A percentile compares a stretch with the other conserved stretches of the same genome.
Conservation (phyloP, 2,888 invertebrate genomes). For the Chorisops tibialis region DNA sequence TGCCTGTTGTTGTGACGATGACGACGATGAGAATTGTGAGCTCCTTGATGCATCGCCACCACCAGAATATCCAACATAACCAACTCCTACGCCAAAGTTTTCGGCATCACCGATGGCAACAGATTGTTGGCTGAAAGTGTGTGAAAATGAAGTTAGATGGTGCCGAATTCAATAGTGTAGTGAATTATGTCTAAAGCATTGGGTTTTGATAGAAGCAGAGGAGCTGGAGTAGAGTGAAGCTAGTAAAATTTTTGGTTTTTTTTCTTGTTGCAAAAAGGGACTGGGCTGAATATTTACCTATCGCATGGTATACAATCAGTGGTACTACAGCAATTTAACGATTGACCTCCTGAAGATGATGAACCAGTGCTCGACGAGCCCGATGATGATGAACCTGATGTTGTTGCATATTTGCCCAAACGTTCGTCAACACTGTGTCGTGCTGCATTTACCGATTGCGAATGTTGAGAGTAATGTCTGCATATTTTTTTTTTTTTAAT, state of each 20-base stretch:
- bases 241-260: no score
- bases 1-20: slow-evolving; percentile 9
- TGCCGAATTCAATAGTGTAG: no score
- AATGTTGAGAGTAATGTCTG: slow-evolving; percentile 47
- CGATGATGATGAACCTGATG: slow-evolving; percentile 32
- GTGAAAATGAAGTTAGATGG: no score
- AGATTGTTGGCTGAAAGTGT: slow-evolving; percentile 8
- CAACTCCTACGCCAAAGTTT: slow-evolving; percentile 29
- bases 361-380: slow-evolving; percentile 37
- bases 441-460: slow-evolving; percentile 46
- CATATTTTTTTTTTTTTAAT: background rate
- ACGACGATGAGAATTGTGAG: slow-evolving; percentile 16
- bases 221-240: no score
- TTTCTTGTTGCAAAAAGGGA: no score
- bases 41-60: slow-evolving; percentile 21
- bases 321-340: slow-evolving; percentile 25
- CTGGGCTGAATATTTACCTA: slow-evolving; percentile 24
- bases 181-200: no score
- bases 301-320: slow-evolving; percentile 24
- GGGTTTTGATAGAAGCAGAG: no score
- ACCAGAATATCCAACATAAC: slow-evolving; percentile 30
- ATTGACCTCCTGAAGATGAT: slow-evolving; percentile 36
- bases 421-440: slow-evolving; percentile 39
- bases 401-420: slow-evolving; percentile 36
- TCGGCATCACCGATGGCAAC: slow-evolving; percentile 12